Evolutionary conservation across 2,888 invertebrate genomes (phyloP).

Genomic region (Epinotia brunnichana): DNA sequence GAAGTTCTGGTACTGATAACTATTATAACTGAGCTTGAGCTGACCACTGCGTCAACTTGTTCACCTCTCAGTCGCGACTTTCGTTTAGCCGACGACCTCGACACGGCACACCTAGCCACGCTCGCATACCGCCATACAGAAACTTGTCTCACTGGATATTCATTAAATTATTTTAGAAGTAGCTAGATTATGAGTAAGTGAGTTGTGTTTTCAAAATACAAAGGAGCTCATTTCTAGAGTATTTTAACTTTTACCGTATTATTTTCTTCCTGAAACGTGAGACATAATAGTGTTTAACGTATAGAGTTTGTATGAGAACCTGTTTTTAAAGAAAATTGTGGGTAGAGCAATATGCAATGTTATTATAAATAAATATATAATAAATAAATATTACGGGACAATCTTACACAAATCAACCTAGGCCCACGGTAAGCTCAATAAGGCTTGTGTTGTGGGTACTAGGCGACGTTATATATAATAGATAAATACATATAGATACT

Average conservation of each 20-base stretch:
- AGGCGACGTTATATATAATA: no score
- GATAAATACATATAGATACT: no score
- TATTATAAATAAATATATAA: no score
- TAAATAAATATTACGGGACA: no score
- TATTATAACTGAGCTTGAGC: conserved; percentile 45
- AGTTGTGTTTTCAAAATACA: background rate
- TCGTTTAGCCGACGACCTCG: conserved; percentile 75
- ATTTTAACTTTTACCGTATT: background rate
- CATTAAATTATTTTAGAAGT: conserved; percentile 30
- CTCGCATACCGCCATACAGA: conserved; percentile 77
- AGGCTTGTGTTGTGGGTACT: no score
- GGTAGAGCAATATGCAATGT: no score
- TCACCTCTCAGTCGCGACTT: conserved; percentile 63
- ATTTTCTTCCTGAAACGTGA: no score
- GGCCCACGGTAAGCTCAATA: no score
- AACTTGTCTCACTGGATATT: conserved; percentile 66
- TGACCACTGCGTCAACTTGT: conserved; percentile 49
- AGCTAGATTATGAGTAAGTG: conserved; percentile 7
- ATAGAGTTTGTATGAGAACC: no score
- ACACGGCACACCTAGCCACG: conserved; percentile 59
- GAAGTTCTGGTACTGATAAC: conserved; percentile 5
- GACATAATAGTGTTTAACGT: no score
- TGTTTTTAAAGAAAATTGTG: no score
- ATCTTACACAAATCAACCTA: no score
- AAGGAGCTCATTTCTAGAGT: background rate